Evolutionary conservation across 2,888 invertebrate genomes (phyloP).

Genomic region (Scrobipalpa atriplicella): DNA sequence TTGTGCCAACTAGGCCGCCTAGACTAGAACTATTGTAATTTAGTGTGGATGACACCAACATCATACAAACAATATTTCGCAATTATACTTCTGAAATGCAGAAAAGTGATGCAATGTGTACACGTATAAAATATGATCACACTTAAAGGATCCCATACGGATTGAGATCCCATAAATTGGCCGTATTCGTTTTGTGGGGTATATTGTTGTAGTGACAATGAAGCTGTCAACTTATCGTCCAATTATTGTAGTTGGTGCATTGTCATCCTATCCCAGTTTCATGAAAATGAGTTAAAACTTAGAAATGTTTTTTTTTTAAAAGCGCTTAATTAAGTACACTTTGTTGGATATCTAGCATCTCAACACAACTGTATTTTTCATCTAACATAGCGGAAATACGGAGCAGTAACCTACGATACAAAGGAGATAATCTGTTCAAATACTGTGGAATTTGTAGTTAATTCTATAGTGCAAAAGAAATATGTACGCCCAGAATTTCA

Average conservation of each 20-base stretch:
- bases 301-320: too few relatives aligned
- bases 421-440: neutral
- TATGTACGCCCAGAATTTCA: neutral
- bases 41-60: constrained; percentile 11
- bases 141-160: neutral
- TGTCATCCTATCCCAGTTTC: too few relatives aligned
- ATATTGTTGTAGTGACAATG: too few relatives aligned
- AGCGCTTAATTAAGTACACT: too few relatives aligned
- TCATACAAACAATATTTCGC: neutral
- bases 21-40: constrained; percentile 5
- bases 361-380: too few relatives aligned
- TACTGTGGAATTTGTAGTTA: neutral
- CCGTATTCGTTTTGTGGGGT: too few relatives aligned
- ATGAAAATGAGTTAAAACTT: too few relatives aligned
- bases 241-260: too few relatives aligned
- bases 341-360: too few relatives aligned
- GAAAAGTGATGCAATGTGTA: neutral
- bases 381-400: too few relatives aligned
- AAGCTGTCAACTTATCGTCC: too few relatives aligned
- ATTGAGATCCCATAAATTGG: too few relatives aligned
- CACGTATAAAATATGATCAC: neutral
- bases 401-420: neutral
- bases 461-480: neutral
- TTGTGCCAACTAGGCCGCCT: constrained; percentile 18
- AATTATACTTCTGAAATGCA: neutral